Conservation (phyloP, 2,888 invertebrate genomes). For the Microctonus hyperodae region DNA sequence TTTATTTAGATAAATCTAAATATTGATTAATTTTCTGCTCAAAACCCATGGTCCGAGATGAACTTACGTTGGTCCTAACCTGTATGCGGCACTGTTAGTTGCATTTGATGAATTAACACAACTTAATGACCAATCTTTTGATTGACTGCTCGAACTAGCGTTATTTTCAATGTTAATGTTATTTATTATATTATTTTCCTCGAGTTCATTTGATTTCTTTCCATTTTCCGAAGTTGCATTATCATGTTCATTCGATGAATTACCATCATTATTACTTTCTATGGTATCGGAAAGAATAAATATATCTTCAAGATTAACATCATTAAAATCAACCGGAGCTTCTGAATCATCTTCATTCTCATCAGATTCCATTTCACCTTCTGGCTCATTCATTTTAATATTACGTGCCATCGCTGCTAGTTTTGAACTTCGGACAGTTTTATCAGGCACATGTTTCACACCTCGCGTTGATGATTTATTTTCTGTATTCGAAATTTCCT, state of each 20-base stretch:
- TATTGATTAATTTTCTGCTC: background rate
- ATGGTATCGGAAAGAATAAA: slow-evolving; percentile 46
- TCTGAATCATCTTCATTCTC: slow-evolving; percentile 39
- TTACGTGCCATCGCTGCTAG: slow-evolving; percentile 60
- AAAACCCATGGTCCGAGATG: slow-evolving; percentile 42
- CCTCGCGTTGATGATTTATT: slow-evolving; percentile 22
- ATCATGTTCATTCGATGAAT: slow-evolving; percentile 12
- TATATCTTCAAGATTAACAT: slow-evolving; percentile 51
- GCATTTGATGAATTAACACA: slow-evolving; percentile 49
- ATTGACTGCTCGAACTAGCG: slow-evolving; percentile 30
- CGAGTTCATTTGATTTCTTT: slow-evolving; percentile 19
- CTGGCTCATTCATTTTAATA: slow-evolving; percentile 46
- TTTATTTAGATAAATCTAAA: background rate
- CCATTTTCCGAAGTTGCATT: slow-evolving; percentile 11
- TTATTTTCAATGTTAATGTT: slow-evolving; percentile 9
- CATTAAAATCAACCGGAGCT: slow-evolving; percentile 35
- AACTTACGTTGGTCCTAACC: slow-evolving; percentile 60
- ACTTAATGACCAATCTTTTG: slow-evolving; percentile 54
- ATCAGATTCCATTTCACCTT: slow-evolving; percentile 38
- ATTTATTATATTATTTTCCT: slow-evolving; percentile 17
- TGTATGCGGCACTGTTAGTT: slow-evolving; percentile 48
- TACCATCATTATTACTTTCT: slow-evolving; percentile 23
- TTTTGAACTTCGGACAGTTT: slow-evolving; percentile 57
- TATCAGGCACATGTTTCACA: slow-evolving; percentile 51
- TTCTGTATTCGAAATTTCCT: slow-evolving; percentile 11